Percentiles rank a stretch among this genome's conserved stretches.
Evolutionary conservation across 2,888 invertebrate genomes (phyloP).

Genomic region (Cistogaster globosa): DNA sequence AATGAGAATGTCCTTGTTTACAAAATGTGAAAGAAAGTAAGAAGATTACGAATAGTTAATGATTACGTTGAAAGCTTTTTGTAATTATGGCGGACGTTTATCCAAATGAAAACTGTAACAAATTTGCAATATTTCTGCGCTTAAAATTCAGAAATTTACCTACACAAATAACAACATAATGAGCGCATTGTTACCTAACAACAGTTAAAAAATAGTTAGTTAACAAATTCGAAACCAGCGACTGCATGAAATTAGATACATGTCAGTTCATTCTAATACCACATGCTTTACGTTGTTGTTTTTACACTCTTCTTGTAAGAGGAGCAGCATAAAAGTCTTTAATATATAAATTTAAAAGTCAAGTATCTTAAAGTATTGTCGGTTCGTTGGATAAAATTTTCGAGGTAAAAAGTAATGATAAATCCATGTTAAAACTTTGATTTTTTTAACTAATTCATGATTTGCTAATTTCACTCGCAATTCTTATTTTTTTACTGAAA

Average conservation of each 20-base stretch:
- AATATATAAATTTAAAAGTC: no score
- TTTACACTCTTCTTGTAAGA: background rate
- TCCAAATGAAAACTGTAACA: slow-evolving; percentile 28
- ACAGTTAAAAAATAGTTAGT: no score
- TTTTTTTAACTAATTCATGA: no score
- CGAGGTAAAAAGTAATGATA: no score
- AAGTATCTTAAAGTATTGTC: no score
- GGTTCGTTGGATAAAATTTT: no score
- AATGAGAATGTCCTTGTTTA: slow-evolving; percentile 29
- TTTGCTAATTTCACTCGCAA: no score
- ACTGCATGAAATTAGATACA: slow-evolving; percentile 26
- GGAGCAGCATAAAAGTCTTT: background rate
- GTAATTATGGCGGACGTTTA: slow-evolving; percentile 64
- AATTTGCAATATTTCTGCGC: slow-evolving; percentile 52
- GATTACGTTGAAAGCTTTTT: slow-evolving; percentile 69
- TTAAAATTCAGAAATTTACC: slow-evolving; percentile 21
- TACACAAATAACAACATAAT: background rate
- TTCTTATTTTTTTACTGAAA: no score
- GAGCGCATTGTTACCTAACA: background rate
- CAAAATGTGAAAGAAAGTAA: background rate
- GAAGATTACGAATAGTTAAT: slow-evolving; percentile 64
- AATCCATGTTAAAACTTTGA: no score
- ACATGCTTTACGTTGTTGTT: no score
- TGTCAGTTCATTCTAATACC: background rate
- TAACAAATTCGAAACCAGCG: background rate